Evolutionary conservation across 2,113 vertebrate genomes (phyloP).

Genomic region (Epinephelus cyanopodus): DNA sequence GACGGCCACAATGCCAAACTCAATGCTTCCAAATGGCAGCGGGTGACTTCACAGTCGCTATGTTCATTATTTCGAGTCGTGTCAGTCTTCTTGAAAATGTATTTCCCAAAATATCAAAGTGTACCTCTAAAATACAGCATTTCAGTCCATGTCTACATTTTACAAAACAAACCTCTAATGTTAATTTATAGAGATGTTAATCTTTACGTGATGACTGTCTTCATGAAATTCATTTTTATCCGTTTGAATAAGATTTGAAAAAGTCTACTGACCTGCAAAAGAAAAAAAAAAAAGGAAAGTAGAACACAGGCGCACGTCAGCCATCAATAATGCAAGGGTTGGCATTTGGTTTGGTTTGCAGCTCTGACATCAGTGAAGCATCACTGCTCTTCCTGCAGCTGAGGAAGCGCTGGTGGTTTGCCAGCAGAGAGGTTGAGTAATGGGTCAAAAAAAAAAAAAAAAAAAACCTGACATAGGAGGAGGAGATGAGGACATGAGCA

Average conservation of each 20-base stretch:
- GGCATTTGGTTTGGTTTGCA: slow-evolving; percentile 71
- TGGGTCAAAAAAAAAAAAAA: neutral
- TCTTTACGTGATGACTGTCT: neutral
- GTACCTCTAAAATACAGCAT: neutral
- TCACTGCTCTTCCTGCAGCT: slow-evolving; percentile 55
- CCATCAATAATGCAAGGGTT: slow-evolving; percentile 78
- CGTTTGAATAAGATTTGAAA: neutral
- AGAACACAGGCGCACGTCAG: slow-evolving; percentile 22
- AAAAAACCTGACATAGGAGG: neutral
- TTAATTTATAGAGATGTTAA: neutral
- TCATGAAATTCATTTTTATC: neutral
- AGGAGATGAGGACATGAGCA: neutral
- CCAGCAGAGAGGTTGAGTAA: neutral
- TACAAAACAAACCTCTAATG: neutral
- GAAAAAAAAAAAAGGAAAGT: slow-evolving; percentile 7
- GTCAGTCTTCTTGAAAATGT: neutral
- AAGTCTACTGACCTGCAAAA: slow-evolving; percentile 20
- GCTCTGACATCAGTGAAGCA: slow-evolving; percentile 63
- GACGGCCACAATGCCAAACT: too few species aligned
- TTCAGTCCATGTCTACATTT: neutral
- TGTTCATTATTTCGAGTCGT: too few species aligned
- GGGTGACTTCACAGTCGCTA: too few species aligned
- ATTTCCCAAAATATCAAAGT: neutral
- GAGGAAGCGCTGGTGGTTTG: slow-evolving; percentile 4
- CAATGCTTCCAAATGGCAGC: too few species aligned